Percentiles rank a stretch among this genome's conserved stretches.
These are phyloP conservation scores for Cydia fagiglandana DNA, from an alignment of 1,140 invertebrate species.

Conservation along the genomic window DNA sequence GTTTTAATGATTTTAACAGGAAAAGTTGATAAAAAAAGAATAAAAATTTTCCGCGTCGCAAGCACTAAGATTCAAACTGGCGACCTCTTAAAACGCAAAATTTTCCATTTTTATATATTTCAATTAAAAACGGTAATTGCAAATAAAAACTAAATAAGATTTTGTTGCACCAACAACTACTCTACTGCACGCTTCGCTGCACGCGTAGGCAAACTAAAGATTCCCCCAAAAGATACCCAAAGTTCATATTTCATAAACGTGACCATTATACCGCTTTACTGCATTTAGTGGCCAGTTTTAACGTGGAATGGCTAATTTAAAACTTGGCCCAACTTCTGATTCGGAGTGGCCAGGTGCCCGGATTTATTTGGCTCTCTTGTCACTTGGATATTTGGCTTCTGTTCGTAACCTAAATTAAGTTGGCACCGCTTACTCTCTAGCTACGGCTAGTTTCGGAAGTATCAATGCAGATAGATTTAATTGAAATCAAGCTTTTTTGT, in stretches of 20 bases:
- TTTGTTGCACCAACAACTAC: neutral
- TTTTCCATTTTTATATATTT: too few species aligned
- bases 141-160: neutral
- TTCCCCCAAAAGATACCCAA: constrained; percentile 52
- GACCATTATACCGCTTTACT: constrained; percentile 47
- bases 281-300: constrained; percentile 22
- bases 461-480: constrained; percentile 27
- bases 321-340: constrained; percentile 44
- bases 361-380: constrained; percentile 27
- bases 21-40: too few species aligned
- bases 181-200: neutral
- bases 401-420: constrained; percentile 36
- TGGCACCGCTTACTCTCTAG: constrained; percentile 36
- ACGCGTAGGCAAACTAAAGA: constrained; percentile 44
- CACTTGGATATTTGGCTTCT: constrained; percentile 40
- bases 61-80: too few species aligned
- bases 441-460: neutral
- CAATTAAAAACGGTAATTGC: too few species aligned
- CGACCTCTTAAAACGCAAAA: too few species aligned
- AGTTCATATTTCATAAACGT: constrained; percentile 75
- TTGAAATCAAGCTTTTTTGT: constrained; percentile 38
- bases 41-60: too few species aligned
- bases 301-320: constrained; percentile 48
- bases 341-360: constrained; percentile 34
- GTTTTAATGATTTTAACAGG: too few species aligned